Evolutionary conservation across 92 coral and sea anemone genomes (phyloP).

Genomic region (Paramuricea clavata): DNA sequence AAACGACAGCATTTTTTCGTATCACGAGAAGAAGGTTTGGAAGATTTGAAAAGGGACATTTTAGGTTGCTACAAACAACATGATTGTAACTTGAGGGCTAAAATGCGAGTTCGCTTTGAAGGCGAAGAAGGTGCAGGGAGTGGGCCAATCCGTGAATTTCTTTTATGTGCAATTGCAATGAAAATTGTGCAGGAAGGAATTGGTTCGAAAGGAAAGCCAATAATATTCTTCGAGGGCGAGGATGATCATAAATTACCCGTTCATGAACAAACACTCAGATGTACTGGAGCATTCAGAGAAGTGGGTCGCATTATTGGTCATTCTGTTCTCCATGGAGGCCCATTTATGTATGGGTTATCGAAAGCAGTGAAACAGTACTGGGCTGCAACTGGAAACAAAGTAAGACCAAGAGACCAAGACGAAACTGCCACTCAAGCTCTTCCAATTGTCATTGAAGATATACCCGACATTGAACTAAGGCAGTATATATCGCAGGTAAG

Average conservation of each 20-base stretch:
- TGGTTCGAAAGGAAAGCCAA: conserved; percentile 34
- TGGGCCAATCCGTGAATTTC: conserved; percentile 58
- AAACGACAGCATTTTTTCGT: conserved; percentile 48
- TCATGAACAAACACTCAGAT: conserved; percentile 60
- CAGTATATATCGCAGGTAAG: conserved; percentile 41
- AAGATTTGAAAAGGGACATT: conserved; percentile 54
- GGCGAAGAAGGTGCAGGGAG: conserved; percentile 72
- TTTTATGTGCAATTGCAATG: conserved; percentile 60
- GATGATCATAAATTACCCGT: conserved; percentile 63
- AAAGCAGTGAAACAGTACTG: conserved; percentile 63
- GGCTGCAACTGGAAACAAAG: conserved; percentile 3
- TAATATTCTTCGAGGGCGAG: conserved; percentile 71
- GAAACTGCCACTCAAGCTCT: conserved; percentile 48
- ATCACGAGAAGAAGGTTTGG: conserved; percentile 51
- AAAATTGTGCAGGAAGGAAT: conserved; percentile 68
- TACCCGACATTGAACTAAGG: conserved; percentile 63
- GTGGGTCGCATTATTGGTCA: conserved; percentile 72
- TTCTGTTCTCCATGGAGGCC: conserved; percentile 72
- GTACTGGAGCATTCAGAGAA: conserved; percentile 64
- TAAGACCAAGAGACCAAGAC: conserved; percentile 33
- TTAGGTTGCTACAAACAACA: conserved; percentile 60
- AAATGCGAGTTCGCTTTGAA: conserved; percentile 61
- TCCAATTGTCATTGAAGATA: conserved; percentile 59
- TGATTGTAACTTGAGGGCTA: conserved; percentile 39
- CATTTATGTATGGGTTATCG: conserved; percentile 57